Evolutionary conservation across 2,113 vertebrate genomes (phyloP), one percentile per base, ranked within the genome.

Genomic region (Pelodiscus sinensis): DNA sequence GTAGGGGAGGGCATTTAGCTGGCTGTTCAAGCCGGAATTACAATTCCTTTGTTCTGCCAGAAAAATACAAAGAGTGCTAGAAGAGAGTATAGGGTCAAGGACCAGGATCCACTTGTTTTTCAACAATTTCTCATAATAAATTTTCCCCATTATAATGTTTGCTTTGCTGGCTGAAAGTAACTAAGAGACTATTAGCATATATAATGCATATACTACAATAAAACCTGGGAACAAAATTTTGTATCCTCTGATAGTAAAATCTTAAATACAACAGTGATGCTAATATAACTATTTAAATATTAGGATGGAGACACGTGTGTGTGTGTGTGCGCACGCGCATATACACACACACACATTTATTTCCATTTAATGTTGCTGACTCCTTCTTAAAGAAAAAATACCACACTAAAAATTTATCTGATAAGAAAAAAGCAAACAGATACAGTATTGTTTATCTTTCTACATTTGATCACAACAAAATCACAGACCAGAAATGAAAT

Each of bases 401-500:
- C 83, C 71, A 14, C 60, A 58, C 25, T 44, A 15, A 52, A 87
- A 21, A 18, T 71, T 85, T 56, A 44, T 82, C 3, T 11, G 79
- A 50, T 24, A 89, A 44, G 51, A 79, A 60, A 92, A 31, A 77
- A 77, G 38, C 3, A 25, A 24, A n/a, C 86, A 56, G 71, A 25
- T 88, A 88, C 14, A 51, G 6, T 11, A 83, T 65, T 24, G 25
- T 55, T 71, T 73, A 29, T 89, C 84, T 83, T 68, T 50, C 80
- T 86, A 44, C 24, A 58, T 65, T 88, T 81, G 87, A 92, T 62
- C 79, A 87, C 90, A 95, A 50, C 24, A n/a, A 87, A 56, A 50
- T 16, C 68, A 89, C 89, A 91, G 80, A 56, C 22, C 79, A 93
- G 77, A 90, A 97, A 80, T 2, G 3, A 75, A 86, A 87, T 73